These are phyloP conservation scores for Parazoanthus darwini DNA, from an alignment of 92 coral and sea anemone species.

Conservation along the genomic window DNA sequence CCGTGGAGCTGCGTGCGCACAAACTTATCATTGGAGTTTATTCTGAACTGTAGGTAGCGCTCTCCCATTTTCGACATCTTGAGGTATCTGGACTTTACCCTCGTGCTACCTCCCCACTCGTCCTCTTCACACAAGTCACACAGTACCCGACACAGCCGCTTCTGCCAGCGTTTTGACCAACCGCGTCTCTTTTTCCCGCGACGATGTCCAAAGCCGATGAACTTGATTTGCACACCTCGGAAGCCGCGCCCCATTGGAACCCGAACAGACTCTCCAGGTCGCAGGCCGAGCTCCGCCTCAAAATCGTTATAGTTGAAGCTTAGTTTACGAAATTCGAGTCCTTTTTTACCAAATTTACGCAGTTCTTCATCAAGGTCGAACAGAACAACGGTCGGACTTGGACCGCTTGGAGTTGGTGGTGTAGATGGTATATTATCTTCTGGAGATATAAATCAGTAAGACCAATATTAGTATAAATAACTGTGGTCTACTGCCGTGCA, in stretches of 20 bases:
- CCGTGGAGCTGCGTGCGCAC: constrained; percentile 79
- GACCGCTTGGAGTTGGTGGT: neutral
- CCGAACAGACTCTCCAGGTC: constrained; percentile 78
- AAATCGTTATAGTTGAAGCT: constrained; percentile 51
- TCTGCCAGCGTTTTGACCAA: constrained; percentile 78
- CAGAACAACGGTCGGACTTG: constrained; percentile 6
- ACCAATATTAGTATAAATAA: no score
- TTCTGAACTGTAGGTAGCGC: constrained; percentile 69
- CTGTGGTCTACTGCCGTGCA: no score
- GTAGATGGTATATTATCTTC: neutral
- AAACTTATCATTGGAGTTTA: constrained; percentile 64
- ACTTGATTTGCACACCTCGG: constrained; percentile 67
- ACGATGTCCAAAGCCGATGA: constrained; percentile 66
- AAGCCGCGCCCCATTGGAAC: constrained; percentile 69
- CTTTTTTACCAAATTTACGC: neutral
- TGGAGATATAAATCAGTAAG: neutral
- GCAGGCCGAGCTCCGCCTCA: constrained; percentile 73
- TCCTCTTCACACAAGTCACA: constrained; percentile 68
- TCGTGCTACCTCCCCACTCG: constrained; percentile 52
- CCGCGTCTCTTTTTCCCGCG: constrained; percentile 44
- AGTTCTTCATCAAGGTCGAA: neutral
- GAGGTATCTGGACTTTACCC: constrained; percentile 56
- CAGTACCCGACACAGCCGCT: constrained; percentile 77
- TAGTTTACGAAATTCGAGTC: constrained; percentile 32
- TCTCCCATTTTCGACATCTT: constrained; percentile 76